Evolutionary conservation across 1,140 invertebrate species (phyloP), one percentile per base, ranked within the genome.

Genomic region (Rhyacophila brunnea): DNA sequence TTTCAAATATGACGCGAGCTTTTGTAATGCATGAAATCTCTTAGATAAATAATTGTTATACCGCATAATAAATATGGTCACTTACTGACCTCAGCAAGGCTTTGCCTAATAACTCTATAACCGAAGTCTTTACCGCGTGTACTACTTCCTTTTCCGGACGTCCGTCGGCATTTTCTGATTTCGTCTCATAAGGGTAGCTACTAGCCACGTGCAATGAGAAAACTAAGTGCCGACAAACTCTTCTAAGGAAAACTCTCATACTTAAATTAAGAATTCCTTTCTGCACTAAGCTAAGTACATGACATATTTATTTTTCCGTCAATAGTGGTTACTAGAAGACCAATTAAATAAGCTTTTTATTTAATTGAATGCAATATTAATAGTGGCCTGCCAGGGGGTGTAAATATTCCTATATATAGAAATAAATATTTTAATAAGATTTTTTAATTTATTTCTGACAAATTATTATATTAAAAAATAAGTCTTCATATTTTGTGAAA

Each of bases 71-170:
- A 28, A 28, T 28, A 28, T n/a, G n/a, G 23, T 9, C 23, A 9
- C 23, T 5, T 28, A n/a, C 40, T 5, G 10, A 9, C 44, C 32
- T 46, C 28, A 15, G 23, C 23, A 18, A 45, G 28, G 15, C 17
- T 35, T 20, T 56, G 44, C 53, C 55, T 50, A 58, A 58, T 58
- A 58, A 58, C 55, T 58, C 46, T 32, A 58, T 58, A 36, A 35
- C 45, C 19, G 13, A 19, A 34, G 11, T 45, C 47, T 49, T 34
- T 28, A 32, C 23, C 38, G 47, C 34, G 10, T 28, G 46, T 48
- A 42, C 36, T 40, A 40, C 4, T 49, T 49, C 55, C 55, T 49
- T 58, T 58, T 18, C 38, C 11, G 47, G 55, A 19, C 7, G 34
- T 35, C 9, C 4, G 23, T 28, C 23, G 23, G 23, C 23, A 28